These are phyloP conservation scores for Chironomus striatipennis DNA, from an alignment of 1,140 invertebrate genomes.

Conservation along the genomic window DNA sequence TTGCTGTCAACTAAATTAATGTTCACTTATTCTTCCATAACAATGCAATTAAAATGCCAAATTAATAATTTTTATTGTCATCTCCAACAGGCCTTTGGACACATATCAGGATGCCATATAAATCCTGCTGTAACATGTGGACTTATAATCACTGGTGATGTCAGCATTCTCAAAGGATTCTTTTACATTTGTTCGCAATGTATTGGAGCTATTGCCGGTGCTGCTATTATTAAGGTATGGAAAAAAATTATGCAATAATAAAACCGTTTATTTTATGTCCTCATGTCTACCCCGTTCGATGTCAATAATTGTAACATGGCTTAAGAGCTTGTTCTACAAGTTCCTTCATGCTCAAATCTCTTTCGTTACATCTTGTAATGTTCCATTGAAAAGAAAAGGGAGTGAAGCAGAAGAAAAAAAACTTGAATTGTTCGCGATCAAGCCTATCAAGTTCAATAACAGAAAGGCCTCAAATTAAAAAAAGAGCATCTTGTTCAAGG, in stretches of 20 bases:
- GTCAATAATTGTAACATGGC: not conserved
- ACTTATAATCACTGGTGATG: slow-evolving; percentile 68
- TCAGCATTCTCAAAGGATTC: slow-evolving; percentile 60
- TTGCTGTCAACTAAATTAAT: too few species aligned
- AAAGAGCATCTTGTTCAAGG: not conserved
- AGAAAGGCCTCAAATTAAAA: not conserved
- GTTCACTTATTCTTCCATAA: too few species aligned
- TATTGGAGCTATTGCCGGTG: slow-evolving; percentile 68
- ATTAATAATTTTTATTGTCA: slow-evolving; percentile 21
- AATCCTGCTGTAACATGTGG: slow-evolving; percentile 81
- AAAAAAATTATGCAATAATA: slow-evolving; percentile 19
- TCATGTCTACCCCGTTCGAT: not conserved
- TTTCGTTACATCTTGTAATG: not conserved
- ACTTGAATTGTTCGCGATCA: slow-evolving; percentile 1
- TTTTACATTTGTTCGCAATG: slow-evolving; percentile 72
- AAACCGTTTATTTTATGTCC: not conserved
- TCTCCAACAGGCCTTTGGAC: slow-evolving; percentile 60
- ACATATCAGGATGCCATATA: slow-evolving; percentile 81
- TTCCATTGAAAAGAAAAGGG: not conserved
- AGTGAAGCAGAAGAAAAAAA: not conserved
- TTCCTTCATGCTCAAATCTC: too few species aligned
- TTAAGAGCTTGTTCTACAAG: too few species aligned
- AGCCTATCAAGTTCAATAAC: not conserved
- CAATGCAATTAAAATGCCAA: not conserved
- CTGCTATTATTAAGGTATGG: slow-evolving; percentile 59